These are phyloP conservation scores for Parnassius apollo DNA, from an alignment of 2,888 invertebrate species.

Conservation along the genomic window DNA sequence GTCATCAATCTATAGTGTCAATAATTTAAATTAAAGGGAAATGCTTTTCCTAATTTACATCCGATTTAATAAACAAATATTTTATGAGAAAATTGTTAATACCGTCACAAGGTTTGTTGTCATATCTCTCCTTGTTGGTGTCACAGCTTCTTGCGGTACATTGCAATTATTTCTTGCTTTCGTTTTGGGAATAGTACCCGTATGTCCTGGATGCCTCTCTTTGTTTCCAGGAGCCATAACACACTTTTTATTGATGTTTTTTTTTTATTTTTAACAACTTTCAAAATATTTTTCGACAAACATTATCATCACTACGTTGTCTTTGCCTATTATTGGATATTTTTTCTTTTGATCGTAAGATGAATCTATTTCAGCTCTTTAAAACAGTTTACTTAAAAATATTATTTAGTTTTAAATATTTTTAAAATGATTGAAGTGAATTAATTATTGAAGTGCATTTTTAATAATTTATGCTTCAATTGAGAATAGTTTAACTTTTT, in stretches of 20 bases:
- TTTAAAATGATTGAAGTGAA: background rate
- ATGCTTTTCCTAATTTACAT: background rate
- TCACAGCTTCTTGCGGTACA: constrained; percentile 82
- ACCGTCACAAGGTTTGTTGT: constrained; percentile 77
- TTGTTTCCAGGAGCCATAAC: constrained; percentile 79
- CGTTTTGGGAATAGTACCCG: constrained; percentile 86
- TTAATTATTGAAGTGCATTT: background rate
- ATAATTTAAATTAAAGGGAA: no score
- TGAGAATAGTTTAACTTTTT: no score
- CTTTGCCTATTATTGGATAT: constrained; percentile 1
- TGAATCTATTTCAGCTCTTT: constrained; percentile 1
- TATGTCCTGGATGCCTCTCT: constrained; percentile 75
- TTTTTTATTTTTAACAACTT: constrained; percentile 23
- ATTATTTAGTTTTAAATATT: background rate
- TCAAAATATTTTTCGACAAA: constrained; percentile 19
- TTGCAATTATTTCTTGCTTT: constrained; percentile 82
- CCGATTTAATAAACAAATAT: background rate
- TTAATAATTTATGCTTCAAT: background rate
- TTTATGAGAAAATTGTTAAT: constrained; percentile 34
- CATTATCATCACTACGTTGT: constrained; percentile 12
- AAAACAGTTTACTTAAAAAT: background rate
- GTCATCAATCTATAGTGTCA: no score
- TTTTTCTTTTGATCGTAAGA: background rate
- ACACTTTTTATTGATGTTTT: constrained; percentile 41
- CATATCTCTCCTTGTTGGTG: constrained; percentile 82